Base-by-base conservation (phyloP, 2,888 invertebrate species). In the Lissonota sp. region DNA sequence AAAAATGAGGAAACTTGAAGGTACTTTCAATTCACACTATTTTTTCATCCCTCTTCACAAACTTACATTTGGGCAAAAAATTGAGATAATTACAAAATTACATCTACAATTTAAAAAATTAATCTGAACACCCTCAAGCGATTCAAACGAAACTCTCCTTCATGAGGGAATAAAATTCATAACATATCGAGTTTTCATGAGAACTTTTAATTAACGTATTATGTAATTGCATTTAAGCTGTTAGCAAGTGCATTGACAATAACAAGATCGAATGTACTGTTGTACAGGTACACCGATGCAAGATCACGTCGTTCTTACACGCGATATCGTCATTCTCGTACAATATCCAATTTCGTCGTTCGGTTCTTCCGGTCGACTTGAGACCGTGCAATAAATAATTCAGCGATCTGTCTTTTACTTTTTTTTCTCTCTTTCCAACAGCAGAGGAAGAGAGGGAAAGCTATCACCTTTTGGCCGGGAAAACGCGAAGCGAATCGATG, bases 371-470 rank as follows among this genome's bases (percentile, higher is more conserved):
- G 57, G 57, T 5, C 57, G 37, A 44, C 37, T 66, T 62, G 55
- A 71, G 70, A 70, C 55, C 14, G 49, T 64, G 66, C 60, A 10
- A 78, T 81, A 74, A 81, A 78, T 78, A 78, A 78, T 77, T 77
- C 78, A 74, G 55, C 55, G n/a, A 71, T 67, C 26, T 14, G 53
- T 26, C 16, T 16, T 40, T 7, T 14, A 5, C 26, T 57, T 16
- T 4, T n/a, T 44, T 42, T 42, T 16, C 78, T 66, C 62, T 63
- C 66, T 62, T 63, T 49, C 55, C 57, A 58, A 73, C 46, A 60
- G 53, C 60, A 53, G 14, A 44, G 64, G 26, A 6, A 62, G 12
- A 70, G 46, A 37, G 10, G 10, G 26, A 39, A 60, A 70, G 53
- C 64, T 66, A 77, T 64, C 70, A 53, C 60, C 66, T 76, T 74